Evolutionary conservation across 2,113 vertebrate species (phyloP), one percentile per base, ranked within the genome.

Genomic region (Anser brachyrhynchus): DNA sequence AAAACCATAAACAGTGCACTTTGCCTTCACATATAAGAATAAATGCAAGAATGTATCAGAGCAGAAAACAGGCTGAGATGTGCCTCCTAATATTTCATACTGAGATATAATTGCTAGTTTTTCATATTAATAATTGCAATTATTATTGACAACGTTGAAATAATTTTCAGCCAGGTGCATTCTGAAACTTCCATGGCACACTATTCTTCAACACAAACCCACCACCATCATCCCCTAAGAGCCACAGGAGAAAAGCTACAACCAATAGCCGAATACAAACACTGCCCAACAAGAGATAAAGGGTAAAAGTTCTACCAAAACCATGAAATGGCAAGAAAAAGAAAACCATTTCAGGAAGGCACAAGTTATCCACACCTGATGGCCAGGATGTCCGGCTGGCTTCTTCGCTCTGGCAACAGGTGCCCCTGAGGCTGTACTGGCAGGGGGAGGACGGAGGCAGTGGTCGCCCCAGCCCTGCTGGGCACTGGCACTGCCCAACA

Each of bases 301-400:
- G 8, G 33, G 26, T 5, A 51, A 61, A 39, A 21, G 2, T 43
- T 57, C 13, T 66, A 29, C 44, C 25, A 43, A 43, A 87, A 0
- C 0, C 3, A 52, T 10, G 7, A 49, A 9, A 61, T 64, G 21
- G 54, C 3, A 23, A 74, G 31, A 17, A 84, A 89, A 81, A 3
- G 4, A 58, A 5, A 51, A 21, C 8, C 15, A 17, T 57, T 87
- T 44, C 52, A 71, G 61, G 9, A 6, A 37, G 37, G 16, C 39
- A 59, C 19, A 43, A 41, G 9, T 26, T 54, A 1, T 33, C 31
- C 22, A 15, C 7, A n/a, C 5, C 22, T 0, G 1, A 2, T 2
- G 10, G 31, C 29, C 41, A 2, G 3, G 19, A 21, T 1, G 1
- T 29, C 22, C 49, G 13, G 25, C 28, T 59, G 39, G 11, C 4